Evolutionary conservation across 1,140 invertebrate genomes (phyloP), one percentile per base, ranked within the genome.

Genomic region (Heliothis virescens): DNA sequence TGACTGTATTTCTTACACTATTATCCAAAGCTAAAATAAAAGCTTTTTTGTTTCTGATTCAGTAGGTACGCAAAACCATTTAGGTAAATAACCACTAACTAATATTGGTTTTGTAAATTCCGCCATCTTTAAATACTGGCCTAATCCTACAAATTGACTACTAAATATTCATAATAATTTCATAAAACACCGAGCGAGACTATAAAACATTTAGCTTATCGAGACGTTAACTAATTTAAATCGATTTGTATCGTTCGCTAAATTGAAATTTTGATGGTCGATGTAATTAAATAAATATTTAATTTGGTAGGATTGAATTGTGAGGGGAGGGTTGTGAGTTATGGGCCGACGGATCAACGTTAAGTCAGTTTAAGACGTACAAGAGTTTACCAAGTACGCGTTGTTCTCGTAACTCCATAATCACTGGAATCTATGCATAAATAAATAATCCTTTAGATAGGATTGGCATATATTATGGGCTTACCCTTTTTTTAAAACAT

Each of bases 221-320:
- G 72, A 59, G 72, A 74, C 57, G 72, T 74, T 74, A 74, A 74
- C 57, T 59, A 74, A 74, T 74, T 74, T 74, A 60, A 76, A 76
- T 62, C 74, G 59, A 76, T 76, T 76, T 65, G 60, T 76, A 76
- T 76, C 10, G 74, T 34, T 65, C 18, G n/a, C 74, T 15, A 63
- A 63, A 76, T 76, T 62, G 60, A 65, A 63, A 76, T 76, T 62
- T 53, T 65, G 26, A 76, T 65, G 59, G 60, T 76, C 9, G 50
- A 16, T 76, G 74, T 76, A 76, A 76, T 76, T 63, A 62, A 76
- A 74, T 74, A 63, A 63, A 63, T 76, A 76, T 76, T 63, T 63
- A 76, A 76, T 76, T 63, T 76, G 59, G 11, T 52, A 4, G 21
- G 2, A 52, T 65, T 52, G 34, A 62, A 48, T 63, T 65, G 34